Conservation (phyloP, 2,113 vertebrate species). For the Sylvia atricapilla region DNA sequence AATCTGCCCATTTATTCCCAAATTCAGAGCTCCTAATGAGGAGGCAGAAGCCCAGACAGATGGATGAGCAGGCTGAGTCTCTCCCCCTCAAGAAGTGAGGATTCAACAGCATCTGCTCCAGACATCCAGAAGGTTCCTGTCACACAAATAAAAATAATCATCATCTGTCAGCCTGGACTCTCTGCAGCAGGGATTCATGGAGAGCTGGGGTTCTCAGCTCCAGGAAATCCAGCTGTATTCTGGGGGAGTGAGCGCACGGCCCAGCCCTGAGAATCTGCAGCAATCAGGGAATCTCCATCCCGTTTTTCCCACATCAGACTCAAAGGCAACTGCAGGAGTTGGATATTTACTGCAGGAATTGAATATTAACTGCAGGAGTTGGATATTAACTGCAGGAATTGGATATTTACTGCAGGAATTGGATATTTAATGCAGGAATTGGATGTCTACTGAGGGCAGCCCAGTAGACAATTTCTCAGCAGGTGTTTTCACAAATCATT, state of each 20-base stretch:
- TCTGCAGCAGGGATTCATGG: neutral
- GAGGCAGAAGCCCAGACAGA: slow-evolving; percentile 38
- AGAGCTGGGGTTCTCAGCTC: neutral
- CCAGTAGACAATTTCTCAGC: neutral
- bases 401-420: neutral
- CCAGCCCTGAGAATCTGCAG: neutral
- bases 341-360: neutral
- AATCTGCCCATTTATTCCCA: neutral
- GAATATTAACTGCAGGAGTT: neutral
- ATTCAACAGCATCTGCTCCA: slow-evolving; percentile 35
- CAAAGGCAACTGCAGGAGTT: neutral
- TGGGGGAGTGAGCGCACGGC: neutral
- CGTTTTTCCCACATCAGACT: rapidly evolving
- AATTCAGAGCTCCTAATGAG: neutral
- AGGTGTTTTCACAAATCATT: neutral
- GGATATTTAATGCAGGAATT: neutral
- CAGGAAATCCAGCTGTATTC: neutral
- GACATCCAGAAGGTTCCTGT: slow-evolving; percentile 44
- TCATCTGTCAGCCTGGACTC: neutral
- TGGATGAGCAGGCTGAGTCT: slow-evolving; percentile 29
- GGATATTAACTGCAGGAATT: neutral
- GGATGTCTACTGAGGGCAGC: neutral
- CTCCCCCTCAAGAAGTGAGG: neutral
- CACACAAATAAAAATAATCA: slow-evolving; percentile 35
- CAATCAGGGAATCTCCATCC: neutral